Conservation (phyloP, 2,797 vertebrate genomes). For the Pseudotriccus pelzelni region DNA sequence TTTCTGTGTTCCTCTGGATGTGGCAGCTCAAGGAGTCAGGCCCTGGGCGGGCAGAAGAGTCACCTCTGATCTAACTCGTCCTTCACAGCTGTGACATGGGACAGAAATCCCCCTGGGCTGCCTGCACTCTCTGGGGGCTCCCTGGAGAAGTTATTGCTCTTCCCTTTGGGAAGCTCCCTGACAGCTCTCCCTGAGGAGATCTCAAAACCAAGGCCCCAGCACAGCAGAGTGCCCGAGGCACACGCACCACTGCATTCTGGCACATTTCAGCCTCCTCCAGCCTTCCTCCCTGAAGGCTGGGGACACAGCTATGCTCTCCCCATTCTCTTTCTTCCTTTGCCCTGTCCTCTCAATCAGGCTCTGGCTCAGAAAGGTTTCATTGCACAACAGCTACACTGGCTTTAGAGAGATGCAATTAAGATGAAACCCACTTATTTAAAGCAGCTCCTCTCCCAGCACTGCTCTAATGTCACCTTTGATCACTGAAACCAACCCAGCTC, state of each 20-base stretch:
- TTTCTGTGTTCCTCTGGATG: not conserved
- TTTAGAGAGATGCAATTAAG: slow-evolving; percentile 52
- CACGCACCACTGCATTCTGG: accelerated
- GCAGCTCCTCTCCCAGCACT: not conserved
- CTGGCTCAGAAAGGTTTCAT: not conserved
- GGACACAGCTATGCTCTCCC: accelerated
- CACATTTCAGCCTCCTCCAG: not conserved
- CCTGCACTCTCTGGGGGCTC: not conserved
- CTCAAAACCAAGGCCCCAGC: not conserved
- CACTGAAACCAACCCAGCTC: slow-evolving; percentile 15
- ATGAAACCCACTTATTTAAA: slow-evolving; percentile 54
- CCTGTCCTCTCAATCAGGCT: not conserved
- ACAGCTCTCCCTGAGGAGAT: not conserved
- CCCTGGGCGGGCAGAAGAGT: not conserved
- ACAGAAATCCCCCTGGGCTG: not conserved
- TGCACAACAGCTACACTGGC: not conserved
- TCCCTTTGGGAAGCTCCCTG: not conserved
- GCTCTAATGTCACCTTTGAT: slow-evolving; percentile 46
- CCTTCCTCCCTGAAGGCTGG: not conserved
- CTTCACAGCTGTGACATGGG: not conserved
- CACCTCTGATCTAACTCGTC: not conserved
- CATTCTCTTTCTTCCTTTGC: not conserved
- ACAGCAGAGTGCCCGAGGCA: not conserved
- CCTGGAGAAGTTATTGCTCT: not conserved
- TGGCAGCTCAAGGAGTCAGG: not conserved